Evolutionary conservation across 1,140 invertebrate species (phyloP).

Genomic region (Formica exsecta): DNA sequence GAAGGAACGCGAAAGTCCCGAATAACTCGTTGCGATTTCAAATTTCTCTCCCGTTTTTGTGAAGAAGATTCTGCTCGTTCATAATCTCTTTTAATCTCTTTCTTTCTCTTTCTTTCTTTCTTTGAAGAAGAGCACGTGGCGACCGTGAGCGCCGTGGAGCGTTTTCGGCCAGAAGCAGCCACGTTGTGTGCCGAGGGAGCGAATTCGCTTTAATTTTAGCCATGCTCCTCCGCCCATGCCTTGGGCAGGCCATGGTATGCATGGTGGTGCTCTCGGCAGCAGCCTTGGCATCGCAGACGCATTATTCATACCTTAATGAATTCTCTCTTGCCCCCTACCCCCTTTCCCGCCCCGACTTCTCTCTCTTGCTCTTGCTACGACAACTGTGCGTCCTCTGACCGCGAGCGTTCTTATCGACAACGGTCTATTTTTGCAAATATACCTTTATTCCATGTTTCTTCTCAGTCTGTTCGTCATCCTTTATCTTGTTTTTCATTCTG

Average conservation of each 20-base stretch:
- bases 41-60: slow-evolving; percentile 3
- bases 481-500: neutral
- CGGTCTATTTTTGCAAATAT: slow-evolving; percentile 65
- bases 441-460: neutral
- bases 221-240: slow-evolving; percentile 79
- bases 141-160: slow-evolving; percentile 66
- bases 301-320: slow-evolving; percentile 86
- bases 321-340: slow-evolving; percentile 76
- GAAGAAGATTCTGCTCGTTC: neutral
- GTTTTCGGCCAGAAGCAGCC: slow-evolving; percentile 75
- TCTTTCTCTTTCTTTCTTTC: slow-evolving; percentile 23
- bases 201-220: slow-evolving; percentile 85
- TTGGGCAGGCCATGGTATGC: slow-evolving; percentile 83
- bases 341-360: neutral
- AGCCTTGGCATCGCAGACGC: slow-evolving; percentile 86
- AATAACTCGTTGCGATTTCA: slow-evolving; percentile 29
- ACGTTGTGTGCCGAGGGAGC: slow-evolving; percentile 74
- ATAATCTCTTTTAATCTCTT: slow-evolving; percentile 9
- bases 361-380: slow-evolving; percentile 8
- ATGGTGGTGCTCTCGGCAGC: slow-evolving; percentile 81
- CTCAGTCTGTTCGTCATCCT: slow-evolving; percentile 12
- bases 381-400: slow-evolving; percentile 49
- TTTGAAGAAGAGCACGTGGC: slow-evolving; percentile 72
- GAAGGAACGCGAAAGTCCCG: neutral
- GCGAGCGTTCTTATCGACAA: slow-evolving; percentile 50